Evolutionary conservation across 2,113 vertebrate species (phyloP).

Genomic region (Anguilla rostrata): DNA sequence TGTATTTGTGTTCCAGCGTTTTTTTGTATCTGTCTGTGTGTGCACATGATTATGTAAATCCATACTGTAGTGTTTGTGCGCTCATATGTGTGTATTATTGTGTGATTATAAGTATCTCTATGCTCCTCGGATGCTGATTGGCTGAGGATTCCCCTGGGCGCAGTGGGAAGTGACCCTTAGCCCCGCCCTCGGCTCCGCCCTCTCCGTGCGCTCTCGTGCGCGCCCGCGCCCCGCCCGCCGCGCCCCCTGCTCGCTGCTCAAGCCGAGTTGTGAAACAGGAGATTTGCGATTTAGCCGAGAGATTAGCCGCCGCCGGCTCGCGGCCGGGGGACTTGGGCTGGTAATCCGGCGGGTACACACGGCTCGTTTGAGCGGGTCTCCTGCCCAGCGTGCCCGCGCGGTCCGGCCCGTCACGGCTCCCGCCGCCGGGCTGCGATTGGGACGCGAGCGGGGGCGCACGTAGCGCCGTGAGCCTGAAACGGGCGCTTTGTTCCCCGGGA

Average conservation of each 20-base stretch:
- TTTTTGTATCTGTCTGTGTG: not conserved
- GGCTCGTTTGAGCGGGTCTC: not conserved
- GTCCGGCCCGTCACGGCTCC: not conserved
- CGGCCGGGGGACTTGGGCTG: not conserved
- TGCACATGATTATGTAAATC: not conserved
- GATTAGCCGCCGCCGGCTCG: not conserved
- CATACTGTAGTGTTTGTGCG: constrained; percentile 1
- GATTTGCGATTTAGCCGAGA: not conserved
- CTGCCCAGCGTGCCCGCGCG: not conserved
- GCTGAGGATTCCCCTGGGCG: not conserved
- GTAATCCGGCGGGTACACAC: not conserved
- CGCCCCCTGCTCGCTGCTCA: not conserved
- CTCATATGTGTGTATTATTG: not conserved
- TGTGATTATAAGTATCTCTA: not conserved
- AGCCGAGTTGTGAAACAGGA: not conserved
- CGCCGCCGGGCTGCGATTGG: not conserved
- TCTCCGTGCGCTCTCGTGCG: not conserved
- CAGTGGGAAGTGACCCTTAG: not conserved
- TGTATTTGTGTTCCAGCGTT: not conserved
- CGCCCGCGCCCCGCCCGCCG: not conserved
- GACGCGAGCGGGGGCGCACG: not conserved
- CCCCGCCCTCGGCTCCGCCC: not conserved
- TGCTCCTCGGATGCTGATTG: not conserved
- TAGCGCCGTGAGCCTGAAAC: not conserved
- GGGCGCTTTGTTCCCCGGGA: not conserved